Evolutionary conservation across 1,140 invertebrate genomes (phyloP).

Genomic region (honey bee (Apis mellifera)): DNA sequence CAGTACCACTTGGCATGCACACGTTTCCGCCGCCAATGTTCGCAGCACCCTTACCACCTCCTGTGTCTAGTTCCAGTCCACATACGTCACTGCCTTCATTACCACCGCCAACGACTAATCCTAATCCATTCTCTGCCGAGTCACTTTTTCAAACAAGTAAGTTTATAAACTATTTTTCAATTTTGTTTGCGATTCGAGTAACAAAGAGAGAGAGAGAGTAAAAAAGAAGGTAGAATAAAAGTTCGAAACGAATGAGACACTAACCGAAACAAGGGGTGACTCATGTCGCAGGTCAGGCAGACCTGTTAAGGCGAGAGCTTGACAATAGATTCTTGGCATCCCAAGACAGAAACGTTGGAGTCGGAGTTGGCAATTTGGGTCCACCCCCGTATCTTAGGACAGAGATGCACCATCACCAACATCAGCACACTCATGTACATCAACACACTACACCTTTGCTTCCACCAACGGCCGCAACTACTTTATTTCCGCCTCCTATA

Average conservation of each 20-base stretch:
- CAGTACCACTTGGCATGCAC: constrained; percentile 79
- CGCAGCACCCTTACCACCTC: constrained; percentile 85
- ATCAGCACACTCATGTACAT: constrained; percentile 95
- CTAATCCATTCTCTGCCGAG: constrained; percentile 92
- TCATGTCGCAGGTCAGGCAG: constrained; percentile 86
- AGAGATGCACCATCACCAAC: constrained; percentile 95
- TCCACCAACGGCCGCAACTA: constrained; percentile 82
- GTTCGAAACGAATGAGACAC: constrained; percentile 43
- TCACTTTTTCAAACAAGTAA: constrained; percentile 93
- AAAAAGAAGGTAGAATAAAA: not conserved
- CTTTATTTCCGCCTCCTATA: constrained; percentile 84
- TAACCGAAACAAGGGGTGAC: constrained; percentile 77
- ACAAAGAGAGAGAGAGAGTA: not conserved
- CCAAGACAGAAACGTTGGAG: constrained; percentile 84
- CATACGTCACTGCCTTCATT: constrained; percentile 80
- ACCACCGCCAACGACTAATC: constrained; percentile 83
- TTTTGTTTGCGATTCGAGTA: constrained; percentile 1
- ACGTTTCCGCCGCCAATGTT: constrained; percentile 85
- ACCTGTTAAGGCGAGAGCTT: constrained; percentile 94
- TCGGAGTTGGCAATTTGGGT: constrained; percentile 79
- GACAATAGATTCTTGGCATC: constrained; percentile 94
- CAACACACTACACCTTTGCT: constrained; percentile 88
- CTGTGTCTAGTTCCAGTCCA: constrained; percentile 83
- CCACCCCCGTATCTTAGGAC: constrained; percentile 89
- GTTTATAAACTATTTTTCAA: constrained; percentile 66